Percentiles rank a stretch among this genome's conserved stretches.
phyloP scores from a whole-genome alignment of 2,888 invertebrate genomes.

The Sesamia inferens region DNA sequence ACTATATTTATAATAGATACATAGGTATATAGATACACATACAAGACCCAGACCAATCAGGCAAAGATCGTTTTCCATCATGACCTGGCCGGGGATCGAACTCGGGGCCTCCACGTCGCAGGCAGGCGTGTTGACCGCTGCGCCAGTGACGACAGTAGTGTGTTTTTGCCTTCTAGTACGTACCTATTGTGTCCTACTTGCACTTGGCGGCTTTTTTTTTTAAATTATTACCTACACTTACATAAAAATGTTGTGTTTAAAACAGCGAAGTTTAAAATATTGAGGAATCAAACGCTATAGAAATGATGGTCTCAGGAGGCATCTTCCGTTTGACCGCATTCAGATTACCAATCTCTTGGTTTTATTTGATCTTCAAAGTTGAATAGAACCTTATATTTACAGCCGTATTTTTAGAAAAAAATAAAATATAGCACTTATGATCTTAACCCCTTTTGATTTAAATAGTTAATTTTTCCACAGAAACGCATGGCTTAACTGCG shows the following conservation, averaged over 20 bases:
- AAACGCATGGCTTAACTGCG: neutral
- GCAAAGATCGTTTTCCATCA: too few relatives aligned
- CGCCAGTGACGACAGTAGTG: too few relatives aligned
- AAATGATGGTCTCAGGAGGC: constrained; percentile 32
- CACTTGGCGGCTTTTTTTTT: neutral
- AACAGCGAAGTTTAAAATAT: constrained; percentile 1
- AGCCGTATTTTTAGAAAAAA: neutral
- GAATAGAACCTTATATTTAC: constrained; percentile 21
- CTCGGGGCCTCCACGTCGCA: too few relatives aligned
- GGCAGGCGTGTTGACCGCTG: too few relatives aligned
- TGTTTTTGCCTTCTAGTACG: too few relatives aligned
- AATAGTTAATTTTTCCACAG: neutral
- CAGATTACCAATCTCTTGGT: constrained; percentile 27
- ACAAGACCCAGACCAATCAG: too few relatives aligned
- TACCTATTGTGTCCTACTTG: neutral
- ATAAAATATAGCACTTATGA: neutral
- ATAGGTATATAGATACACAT: too few relatives aligned
- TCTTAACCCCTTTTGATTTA: neutral
- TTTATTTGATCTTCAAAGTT: constrained; percentile 32
- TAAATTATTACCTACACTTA: too few relatives aligned
- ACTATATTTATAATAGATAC: too few relatives aligned
- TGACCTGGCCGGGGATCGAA: too few relatives aligned
- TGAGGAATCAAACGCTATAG: constrained; percentile 3
- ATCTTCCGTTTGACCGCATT: constrained; percentile 32
- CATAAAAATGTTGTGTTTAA: neutral